These are phyloP conservation scores for Bujurquina vittata DNA, from an alignment of 2,113 vertebrate genomes.

Conservation along the genomic window DNA sequence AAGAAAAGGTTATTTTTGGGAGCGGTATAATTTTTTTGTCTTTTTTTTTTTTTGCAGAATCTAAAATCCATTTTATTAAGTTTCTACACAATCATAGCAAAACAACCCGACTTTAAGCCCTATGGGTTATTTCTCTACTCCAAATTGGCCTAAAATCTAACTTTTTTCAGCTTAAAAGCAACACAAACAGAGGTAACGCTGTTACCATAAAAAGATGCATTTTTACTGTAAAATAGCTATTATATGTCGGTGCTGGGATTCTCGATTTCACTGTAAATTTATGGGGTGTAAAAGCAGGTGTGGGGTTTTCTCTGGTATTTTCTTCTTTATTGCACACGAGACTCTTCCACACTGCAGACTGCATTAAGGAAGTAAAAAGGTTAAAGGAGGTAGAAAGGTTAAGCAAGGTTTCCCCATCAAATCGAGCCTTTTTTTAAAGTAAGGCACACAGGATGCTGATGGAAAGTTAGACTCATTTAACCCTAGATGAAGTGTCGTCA, in stretches of 20 bases:
- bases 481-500: constrained; percentile 38
- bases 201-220: neutral
- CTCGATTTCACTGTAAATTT: constrained; percentile 28
- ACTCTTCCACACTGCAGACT: neutral
- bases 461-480: constrained; percentile 58
- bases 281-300: neutral
- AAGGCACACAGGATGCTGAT: constrained; percentile 26
- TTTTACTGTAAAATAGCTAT: neutral
- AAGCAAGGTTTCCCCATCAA: constrained; percentile 43
- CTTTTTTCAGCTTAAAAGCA: neutral
- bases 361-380: constrained; percentile 16
- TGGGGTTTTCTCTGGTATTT: constrained; percentile 20
- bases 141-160: neutral
- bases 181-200: neutral
- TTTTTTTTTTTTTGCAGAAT: neutral
- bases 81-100: neutral
- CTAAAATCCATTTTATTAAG: neutral
- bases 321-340: neutral
- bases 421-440: constrained; percentile 10
- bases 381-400: constrained; percentile 42
- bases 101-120: neutral
- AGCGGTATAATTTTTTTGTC: no score
- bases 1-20: neutral
- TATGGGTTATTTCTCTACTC: neutral
- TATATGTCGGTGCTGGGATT: constrained; percentile 2